Percentiles rank a stretch among this genome's conserved stretches.
phyloP scores from a whole-genome alignment of 2,113 vertebrate genomes.

The Gasterosteus aculeatus region DNA sequence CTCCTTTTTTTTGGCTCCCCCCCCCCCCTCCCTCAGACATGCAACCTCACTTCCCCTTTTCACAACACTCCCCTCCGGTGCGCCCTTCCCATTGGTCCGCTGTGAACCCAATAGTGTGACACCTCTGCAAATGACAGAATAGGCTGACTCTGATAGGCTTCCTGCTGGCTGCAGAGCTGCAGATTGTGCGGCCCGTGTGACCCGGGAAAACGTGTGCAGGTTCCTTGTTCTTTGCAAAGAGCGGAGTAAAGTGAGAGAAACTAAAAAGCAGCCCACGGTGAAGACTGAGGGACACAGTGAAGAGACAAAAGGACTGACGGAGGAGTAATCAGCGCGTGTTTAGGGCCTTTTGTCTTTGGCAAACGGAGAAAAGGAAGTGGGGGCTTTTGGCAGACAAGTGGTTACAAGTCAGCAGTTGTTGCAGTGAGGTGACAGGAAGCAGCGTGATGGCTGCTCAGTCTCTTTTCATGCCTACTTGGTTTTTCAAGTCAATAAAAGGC shows the following conservation, averaged over 20 bases:
- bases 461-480: slow-evolving; percentile 16
- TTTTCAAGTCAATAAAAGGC: not conserved
- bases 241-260: slow-evolving; percentile 23
- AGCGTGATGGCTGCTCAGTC: not conserved
- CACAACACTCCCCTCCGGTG: slow-evolving; percentile 67
- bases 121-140: slow-evolving; percentile 58
- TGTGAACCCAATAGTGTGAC: slow-evolving; percentile 61
- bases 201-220: slow-evolving; percentile 16
- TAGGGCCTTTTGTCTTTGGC: not conserved
- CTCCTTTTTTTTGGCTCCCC: slow-evolving; percentile 24
- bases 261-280: slow-evolving; percentile 2
- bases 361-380: slow-evolving; percentile 56
- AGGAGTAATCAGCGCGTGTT: not conserved
- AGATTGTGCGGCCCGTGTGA: slow-evolving; percentile 17
- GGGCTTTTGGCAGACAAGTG: slow-evolving; percentile 23
- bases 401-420: slow-evolving; percentile 24
- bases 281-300: slow-evolving; percentile 10
- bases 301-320: slow-evolving; percentile 18
- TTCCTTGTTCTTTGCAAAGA: slow-evolving; percentile 30
- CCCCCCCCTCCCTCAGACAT: not conserved
- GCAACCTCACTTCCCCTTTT: slow-evolving; percentile 48
- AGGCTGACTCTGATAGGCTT: slow-evolving; percentile 53
- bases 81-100: slow-evolving; percentile 71
- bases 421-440: slow-evolving; percentile 25
- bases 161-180: slow-evolving; percentile 45